phyloP scores from a whole-genome alignment of 2,797 vertebrate species.

The Ispidina lecontei region DNA sequence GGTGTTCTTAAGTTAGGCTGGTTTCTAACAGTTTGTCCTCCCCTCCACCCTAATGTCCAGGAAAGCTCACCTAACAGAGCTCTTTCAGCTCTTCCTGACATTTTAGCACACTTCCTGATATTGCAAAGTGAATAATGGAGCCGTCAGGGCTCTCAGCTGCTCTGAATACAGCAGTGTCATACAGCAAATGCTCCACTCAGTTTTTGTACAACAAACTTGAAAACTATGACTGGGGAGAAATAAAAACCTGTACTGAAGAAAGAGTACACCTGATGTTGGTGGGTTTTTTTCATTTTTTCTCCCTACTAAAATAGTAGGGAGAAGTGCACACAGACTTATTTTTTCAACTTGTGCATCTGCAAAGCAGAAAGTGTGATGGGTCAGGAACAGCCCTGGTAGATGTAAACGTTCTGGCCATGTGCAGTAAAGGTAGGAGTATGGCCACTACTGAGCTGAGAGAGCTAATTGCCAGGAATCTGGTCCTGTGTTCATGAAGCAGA shows the following conservation, averaged over 20 bases:
- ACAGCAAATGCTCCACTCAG: background rate
- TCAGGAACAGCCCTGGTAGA: background rate
- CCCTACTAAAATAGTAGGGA: background rate
- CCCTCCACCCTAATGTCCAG: background rate
- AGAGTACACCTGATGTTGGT: background rate
- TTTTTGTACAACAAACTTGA: background rate
- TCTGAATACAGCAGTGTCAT: background rate
- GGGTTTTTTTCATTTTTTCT: no score
- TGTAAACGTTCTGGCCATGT: background rate
- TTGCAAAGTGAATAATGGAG: background rate
- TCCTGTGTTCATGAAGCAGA: background rate
- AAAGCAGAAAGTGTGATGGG: background rate
- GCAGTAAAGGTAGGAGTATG: background rate
- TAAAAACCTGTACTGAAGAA: background rate
- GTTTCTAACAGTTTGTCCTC: background rate
- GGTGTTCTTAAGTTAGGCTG: background rate
- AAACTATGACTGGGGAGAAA: background rate
- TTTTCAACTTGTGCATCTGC: background rate
- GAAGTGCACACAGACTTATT: background rate
- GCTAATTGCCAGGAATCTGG: background rate
- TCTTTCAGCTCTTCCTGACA: background rate
- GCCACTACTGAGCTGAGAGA: background rate
- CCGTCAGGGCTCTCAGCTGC: background rate
- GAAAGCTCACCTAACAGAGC: background rate
- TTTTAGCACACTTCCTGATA: conserved; percentile 18